Evolutionary conservation across 2,888 invertebrate species (phyloP), one percentile per base, ranked within the genome.

Genomic region (Cosmorhoe ocellata): DNA sequence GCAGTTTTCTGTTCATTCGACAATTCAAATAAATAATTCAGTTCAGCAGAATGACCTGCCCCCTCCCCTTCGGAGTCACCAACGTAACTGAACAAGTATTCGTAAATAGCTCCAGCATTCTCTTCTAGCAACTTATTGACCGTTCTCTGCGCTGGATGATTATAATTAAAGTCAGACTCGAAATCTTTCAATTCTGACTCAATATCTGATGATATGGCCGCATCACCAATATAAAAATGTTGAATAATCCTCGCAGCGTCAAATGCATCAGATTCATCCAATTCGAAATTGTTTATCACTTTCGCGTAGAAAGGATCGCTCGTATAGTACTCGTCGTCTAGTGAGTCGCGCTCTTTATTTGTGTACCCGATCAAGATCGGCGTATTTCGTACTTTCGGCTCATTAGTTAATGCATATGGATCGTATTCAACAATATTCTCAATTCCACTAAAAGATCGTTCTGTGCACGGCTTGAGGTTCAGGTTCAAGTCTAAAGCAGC

Each of bases 201-300:
- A 1, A 82, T 63, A 11, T 73, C 62, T 50, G 55, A 51, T 10
- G 82, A 76, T 31, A 84, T 53, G 7, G 71, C 42, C 32, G 73
- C 71, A 47, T 88, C 88, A n/a, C 90, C 90, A 3, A 88, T 79
- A 31, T 89, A 89, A 58, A 81, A 89, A 42, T 79, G 79, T 49
- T 70, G 76, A 0, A 87, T 68, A 34, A 71, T 66, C 12, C 66
- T 70, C 1, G 81, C 74, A 18, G 76, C 78, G 36, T 66, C 59
- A 12, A 55, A 51, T 41, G 81, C 60, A 33, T 74, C 67, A 12
- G 71, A 63, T 1, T 77, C 75, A 30, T 82, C 70, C 8, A 89
- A 65, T 61, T 81, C 72, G 47, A 83, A 88, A 56, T 81, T 78
- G 26, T 77, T 76, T 45, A 58, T 63, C 33, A 88, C 59, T 61